Conservation (phyloP, 2,888 invertebrate species). For the Drosophila cognata region DNA sequence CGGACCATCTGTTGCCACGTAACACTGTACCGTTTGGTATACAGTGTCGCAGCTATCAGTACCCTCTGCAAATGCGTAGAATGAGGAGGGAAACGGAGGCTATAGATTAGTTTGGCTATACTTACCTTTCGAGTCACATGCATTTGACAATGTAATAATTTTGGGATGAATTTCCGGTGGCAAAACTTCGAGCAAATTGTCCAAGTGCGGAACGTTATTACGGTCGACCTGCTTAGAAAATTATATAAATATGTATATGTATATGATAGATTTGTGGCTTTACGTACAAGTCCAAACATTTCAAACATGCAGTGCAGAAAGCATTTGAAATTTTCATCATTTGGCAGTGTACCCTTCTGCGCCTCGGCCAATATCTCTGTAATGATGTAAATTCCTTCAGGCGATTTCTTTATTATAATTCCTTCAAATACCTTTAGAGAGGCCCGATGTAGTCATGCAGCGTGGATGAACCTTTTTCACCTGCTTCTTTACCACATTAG, state of each 20-base stretch:
- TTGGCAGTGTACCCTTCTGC: constrained; percentile 60
- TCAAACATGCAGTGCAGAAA: constrained; percentile 83
- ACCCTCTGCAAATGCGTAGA: constrained; percentile 73
- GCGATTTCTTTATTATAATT: not conserved
- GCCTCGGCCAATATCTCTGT: constrained; percentile 60
- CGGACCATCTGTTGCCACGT: constrained; percentile 73
- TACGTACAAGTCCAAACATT: constrained; percentile 80
- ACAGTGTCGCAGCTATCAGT: constrained; percentile 82
- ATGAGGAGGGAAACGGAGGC: not conserved
- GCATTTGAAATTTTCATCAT: constrained; percentile 76
- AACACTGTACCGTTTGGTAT: constrained; percentile 79
- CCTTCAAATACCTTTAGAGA: constrained; percentile 68
- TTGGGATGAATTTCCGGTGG: constrained; percentile 75
- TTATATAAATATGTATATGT: not conserved
- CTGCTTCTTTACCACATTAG: constrained; percentile 70
- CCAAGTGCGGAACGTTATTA: constrained; percentile 76
- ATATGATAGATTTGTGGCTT: not conserved
- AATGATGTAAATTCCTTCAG: not conserved
- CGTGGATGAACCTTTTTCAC: constrained; percentile 75
- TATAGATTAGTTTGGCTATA: not conserved
- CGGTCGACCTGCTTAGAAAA: constrained; percentile 74
- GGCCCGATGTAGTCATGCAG: constrained; percentile 75
- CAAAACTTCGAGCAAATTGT: constrained; percentile 75
- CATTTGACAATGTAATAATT: constrained; percentile 57
- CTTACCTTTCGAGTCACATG: constrained; percentile 81